A percentile compares a stretch with the other conserved stretches of the same genome.
These are phyloP conservation scores for Philaethria dido DNA, from an alignment of 2,888 invertebrate genomes.

Conservation along the genomic window DNA sequence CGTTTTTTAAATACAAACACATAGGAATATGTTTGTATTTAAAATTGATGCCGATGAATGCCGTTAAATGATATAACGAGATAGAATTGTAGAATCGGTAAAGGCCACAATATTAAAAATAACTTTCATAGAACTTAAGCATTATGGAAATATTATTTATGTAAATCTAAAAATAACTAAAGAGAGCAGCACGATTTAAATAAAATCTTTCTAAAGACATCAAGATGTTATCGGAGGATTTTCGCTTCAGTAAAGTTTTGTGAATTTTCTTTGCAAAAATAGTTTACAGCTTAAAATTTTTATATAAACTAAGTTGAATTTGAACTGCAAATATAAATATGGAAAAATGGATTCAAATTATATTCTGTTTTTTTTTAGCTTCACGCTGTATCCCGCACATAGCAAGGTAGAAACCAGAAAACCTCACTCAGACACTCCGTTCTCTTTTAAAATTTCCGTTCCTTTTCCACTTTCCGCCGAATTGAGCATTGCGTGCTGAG, in stretches of 20 bases:
- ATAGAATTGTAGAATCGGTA: background rate
- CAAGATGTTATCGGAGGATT: slow-evolving; percentile 9
- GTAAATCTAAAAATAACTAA: slow-evolving; percentile 6
- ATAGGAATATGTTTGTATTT: too few relatives aligned
- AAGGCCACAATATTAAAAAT: background rate
- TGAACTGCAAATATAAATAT: too few relatives aligned
- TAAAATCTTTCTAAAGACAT: slow-evolving; percentile 4
- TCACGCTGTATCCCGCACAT: too few relatives aligned
- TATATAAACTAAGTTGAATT: background rate
- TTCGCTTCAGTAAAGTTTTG: background rate
- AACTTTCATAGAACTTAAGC: background rate
- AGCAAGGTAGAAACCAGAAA: too few relatives aligned
- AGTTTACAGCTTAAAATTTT: background rate
- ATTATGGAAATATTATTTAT: background rate
- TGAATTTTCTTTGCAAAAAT: background rate
- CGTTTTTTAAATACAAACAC: too few relatives aligned
- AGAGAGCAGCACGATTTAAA: background rate
- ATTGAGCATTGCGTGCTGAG: too few relatives aligned
- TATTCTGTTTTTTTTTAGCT: too few relatives aligned
- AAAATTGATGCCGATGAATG: too few relatives aligned
- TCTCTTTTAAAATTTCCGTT: too few relatives aligned
- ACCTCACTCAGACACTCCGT: too few relatives aligned
- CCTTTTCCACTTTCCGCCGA: too few relatives aligned
- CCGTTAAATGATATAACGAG: background rate
- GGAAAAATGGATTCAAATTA: background rate